Evolutionary conservation across 2,888 invertebrate species (phyloP).

Genomic region (Drosophila neonasuta): DNA sequence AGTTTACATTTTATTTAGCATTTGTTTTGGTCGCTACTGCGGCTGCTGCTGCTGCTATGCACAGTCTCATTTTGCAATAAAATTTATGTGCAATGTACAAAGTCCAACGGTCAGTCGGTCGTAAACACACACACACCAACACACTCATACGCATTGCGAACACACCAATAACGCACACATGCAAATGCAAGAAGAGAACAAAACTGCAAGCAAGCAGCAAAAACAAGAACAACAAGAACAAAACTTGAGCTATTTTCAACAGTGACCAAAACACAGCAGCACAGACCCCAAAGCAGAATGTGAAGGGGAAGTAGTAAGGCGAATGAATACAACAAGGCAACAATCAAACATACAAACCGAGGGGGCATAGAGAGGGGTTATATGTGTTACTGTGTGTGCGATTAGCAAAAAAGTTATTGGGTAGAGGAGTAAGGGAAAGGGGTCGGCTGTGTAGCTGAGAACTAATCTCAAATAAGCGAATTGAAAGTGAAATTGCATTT

Average conservation of each 20-base stretch:
- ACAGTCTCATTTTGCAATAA: constrained; percentile 56
- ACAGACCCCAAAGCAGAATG: constrained; percentile 34
- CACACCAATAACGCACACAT: constrained; percentile 26
- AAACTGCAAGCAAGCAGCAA: constrained; percentile 28
- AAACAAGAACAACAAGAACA: constrained; percentile 22
- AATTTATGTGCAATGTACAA: constrained; percentile 75
- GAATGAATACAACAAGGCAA: constrained; percentile 26
- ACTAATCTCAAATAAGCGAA: constrained; percentile 45
- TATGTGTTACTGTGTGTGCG: constrained; percentile 30
- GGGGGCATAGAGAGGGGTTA: neutral
- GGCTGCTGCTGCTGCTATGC: constrained; percentile 3
- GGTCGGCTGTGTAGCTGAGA: constrained; percentile 15
- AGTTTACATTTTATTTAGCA: constrained; percentile 47
- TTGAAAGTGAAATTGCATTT: constrained; percentile 56
- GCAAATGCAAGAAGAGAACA: constrained; percentile 50
- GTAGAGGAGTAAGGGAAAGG: neutral
- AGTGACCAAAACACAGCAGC: constrained; percentile 44
- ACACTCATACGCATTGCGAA: constrained; percentile 18
- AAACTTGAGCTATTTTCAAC: constrained; percentile 55
- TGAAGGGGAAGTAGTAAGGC: constrained; percentile 33
- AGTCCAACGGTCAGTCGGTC: constrained; percentile 76
- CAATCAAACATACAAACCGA: constrained; percentile 1
- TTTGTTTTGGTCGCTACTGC: constrained; percentile 36
- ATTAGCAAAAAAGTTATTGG: constrained; percentile 34
- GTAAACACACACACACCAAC: constrained; percentile 27